These are phyloP conservation scores for Nyctibius grandis DNA, from an alignment of 2,797 vertebrate genomes.

Conservation along the genomic window DNA sequence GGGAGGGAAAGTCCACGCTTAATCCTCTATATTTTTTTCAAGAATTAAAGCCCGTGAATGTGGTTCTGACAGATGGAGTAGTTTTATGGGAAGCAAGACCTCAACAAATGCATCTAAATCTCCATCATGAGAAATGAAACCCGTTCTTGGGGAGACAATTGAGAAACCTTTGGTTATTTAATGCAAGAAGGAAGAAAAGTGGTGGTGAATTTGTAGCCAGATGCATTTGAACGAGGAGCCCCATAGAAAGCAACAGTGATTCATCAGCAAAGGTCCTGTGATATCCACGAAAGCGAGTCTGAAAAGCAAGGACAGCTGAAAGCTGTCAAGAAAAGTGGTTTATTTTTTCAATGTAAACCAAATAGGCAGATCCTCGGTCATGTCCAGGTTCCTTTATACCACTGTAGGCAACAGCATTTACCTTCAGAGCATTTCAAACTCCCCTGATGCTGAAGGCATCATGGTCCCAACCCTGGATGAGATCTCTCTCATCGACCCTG, in stretches of 20 bases:
- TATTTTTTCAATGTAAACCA: background rate
- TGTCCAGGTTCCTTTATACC: background rate
- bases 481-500: background rate
- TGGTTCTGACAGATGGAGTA: background rate
- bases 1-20: background rate
- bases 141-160: background rate
- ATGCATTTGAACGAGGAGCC: accelerated
- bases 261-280: background rate
- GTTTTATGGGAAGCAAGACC: background rate
- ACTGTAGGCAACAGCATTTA: background rate
- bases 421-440: background rate
- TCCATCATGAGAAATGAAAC: background rate
- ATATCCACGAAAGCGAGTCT: background rate
- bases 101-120: background rate
- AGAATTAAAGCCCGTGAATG: background rate
- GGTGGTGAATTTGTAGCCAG: background rate
- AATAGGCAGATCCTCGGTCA: background rate
- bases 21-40: background rate
- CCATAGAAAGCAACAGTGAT: background rate
- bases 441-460: background rate
- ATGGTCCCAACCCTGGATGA: background rate
- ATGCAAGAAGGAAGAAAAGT: background rate
- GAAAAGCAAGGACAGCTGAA: background rate
- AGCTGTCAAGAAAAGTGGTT: background rate
- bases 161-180: background rate